phyloP scores from a whole-genome alignment of 1,140 invertebrate genomes.

The Saccostrea glomerata region DNA sequence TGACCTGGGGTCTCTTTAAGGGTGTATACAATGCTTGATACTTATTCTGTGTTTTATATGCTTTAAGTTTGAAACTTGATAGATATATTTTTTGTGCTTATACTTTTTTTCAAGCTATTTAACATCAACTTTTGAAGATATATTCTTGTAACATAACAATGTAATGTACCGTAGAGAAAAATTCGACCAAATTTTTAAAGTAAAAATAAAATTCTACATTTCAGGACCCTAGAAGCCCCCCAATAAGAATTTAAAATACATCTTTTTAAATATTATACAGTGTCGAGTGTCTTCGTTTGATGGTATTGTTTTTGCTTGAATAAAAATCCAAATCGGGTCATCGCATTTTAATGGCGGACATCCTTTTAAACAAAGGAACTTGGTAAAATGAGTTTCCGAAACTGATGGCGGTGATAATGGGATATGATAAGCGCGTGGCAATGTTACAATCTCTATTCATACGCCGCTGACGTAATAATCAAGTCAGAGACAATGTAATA shows the following conservation, averaged over 20 bases:
- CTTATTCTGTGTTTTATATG: background rate
- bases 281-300: background rate
- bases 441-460: background rate
- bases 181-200: too few species aligned
- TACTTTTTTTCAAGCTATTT: too few species aligned
- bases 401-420: background rate
- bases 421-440: slow-evolving; percentile 5
- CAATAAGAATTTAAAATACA: too few species aligned
- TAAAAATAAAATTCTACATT: too few species aligned
- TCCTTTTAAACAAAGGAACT: background rate
- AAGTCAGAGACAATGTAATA: background rate
- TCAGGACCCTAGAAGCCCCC: too few species aligned
- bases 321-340: background rate
- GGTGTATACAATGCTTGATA: background rate
- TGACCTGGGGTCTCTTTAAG: background rate
- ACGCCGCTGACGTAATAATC: background rate
- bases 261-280: background rate
- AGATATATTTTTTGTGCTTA: too few species aligned
- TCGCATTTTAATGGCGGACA: background rate
- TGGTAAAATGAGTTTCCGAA: background rate
- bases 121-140: too few species aligned
- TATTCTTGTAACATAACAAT: too few species aligned
- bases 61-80: too few species aligned
- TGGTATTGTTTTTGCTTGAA: background rate
- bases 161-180: too few species aligned